Evolutionary conservation across 2,797 vertebrate genomes (phyloP).

Genomic region (Neoniphon sammara): DNA sequence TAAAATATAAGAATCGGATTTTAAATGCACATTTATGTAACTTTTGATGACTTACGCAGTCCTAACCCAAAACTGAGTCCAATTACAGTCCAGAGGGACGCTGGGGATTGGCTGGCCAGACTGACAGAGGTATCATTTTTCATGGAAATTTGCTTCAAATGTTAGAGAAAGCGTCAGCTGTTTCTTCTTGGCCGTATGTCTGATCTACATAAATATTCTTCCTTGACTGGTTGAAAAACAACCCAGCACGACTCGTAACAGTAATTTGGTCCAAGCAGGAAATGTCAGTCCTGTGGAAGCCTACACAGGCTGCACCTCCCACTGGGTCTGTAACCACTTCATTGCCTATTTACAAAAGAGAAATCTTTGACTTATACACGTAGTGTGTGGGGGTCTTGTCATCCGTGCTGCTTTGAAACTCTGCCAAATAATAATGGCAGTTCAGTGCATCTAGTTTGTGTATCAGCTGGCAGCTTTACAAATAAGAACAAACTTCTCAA

Average conservation of each 20-base stretch:
- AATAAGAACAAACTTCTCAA: neutral
- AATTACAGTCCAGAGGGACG: neutral
- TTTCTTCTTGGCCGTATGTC: neutral
- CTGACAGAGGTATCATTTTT: neutral
- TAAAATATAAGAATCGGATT: neutral
- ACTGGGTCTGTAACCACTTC: constrained; percentile 1
- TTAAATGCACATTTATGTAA: neutral
- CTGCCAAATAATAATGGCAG: neutral
- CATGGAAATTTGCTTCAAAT: too few species aligned
- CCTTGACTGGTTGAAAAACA: neutral
- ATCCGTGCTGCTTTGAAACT: constrained; percentile 12
- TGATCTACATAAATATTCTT: constrained; percentile 7
- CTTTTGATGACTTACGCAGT: neutral
- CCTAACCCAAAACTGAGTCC: neutral
- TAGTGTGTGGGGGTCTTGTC: neutral
- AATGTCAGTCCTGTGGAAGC: constrained; percentile 6
- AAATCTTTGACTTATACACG: neutral
- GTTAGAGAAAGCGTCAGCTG: neutral
- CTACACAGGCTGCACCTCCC: constrained; percentile 9
- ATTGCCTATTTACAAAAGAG: constrained; percentile 24
- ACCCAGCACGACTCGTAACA: neutral
- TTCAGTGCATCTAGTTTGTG: neutral
- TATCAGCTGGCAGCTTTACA: neutral
- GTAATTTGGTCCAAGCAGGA: neutral
- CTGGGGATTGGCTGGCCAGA: neutral